A percentile compares a stretch with the other conserved stretches of the same genome.
Evolutionary conservation across 2,888 invertebrate species (phyloP).

Genomic region (Sturmia bella): DNA sequence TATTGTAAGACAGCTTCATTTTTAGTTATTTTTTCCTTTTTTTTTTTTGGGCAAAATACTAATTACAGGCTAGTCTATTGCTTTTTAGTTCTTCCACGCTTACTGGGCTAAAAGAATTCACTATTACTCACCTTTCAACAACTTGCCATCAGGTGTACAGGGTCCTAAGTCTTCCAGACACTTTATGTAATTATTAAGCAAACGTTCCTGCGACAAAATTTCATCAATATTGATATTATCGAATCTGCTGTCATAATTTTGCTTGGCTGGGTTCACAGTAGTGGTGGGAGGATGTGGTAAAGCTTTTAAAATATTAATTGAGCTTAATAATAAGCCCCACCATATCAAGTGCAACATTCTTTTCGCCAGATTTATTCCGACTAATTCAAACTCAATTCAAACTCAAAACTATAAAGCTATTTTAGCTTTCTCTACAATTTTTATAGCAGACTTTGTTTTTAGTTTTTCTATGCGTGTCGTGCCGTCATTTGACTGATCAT

Average conservation of each 20-base stretch:
- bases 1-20: too few species aligned
- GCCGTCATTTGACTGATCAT: neutral
- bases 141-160: constrained; percentile 87
- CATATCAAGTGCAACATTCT: constrained; percentile 43
- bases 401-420: constrained; percentile 15
- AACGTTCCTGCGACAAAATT: constrained; percentile 85
- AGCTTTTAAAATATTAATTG: constrained; percentile 11
- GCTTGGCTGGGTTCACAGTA: constrained; percentile 61
- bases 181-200: constrained; percentile 86
- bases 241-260: constrained; percentile 85
- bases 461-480: constrained; percentile 36
- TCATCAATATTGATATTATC: constrained; percentile 87
- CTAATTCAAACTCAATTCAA: neutral
- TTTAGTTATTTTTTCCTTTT: too few species aligned
- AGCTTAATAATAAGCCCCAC: neutral
- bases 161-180: constrained; percentile 86
- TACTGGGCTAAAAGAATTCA: neutral
- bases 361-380: neutral
- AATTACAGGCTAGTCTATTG: too few species aligned
- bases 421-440: neutral
- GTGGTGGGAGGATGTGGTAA: constrained; percentile 74
- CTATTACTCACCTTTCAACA: constrained; percentile 85
- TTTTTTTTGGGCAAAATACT: too few species aligned
- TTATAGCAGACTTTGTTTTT: constrained; percentile 18
- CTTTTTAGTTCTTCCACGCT: neutral